These are phyloP conservation scores for Simalia tracyae DNA, from an alignment of 2,797 vertebrate species.

Conservation along the genomic window DNA sequence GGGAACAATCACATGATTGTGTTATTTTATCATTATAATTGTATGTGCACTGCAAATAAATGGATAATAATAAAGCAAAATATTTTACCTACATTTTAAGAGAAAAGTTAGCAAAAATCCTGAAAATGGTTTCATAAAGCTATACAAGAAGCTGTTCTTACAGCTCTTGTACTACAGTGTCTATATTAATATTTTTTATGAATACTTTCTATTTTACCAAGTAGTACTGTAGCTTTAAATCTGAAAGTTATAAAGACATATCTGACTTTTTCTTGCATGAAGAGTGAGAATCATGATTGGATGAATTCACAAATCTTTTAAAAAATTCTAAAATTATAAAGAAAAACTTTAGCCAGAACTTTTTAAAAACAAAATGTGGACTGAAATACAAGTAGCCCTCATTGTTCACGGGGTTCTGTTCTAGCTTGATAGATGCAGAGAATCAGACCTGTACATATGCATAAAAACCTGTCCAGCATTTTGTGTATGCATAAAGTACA, in stretches of 20 bases:
- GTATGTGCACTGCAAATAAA: no score
- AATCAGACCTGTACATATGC: no score
- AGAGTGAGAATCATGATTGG: slow-evolving; percentile 68
- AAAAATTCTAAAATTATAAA: slow-evolving; percentile 64
- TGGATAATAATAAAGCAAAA: no score
- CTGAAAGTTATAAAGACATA: slow-evolving; percentile 71
- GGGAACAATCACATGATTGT: no score
- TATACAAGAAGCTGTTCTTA: background rate
- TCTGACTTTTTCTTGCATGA: slow-evolving; percentile 69
- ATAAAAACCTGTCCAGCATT: no score
- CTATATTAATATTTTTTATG: slow-evolving; percentile 25
- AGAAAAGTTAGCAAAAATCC: background rate
- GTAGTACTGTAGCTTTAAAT: slow-evolving; percentile 65
- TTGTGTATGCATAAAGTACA: background rate
- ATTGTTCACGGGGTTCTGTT: no score
- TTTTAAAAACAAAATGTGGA: slow-evolving; percentile 37
- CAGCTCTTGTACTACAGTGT: background rate
- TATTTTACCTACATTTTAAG: background rate
- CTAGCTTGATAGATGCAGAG: no score
- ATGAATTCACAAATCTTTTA: slow-evolving; percentile 74
- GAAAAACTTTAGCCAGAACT: slow-evolving; percentile 58
- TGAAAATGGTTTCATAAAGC: background rate
- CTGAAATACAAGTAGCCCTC: slow-evolving; percentile 9
- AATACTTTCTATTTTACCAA: slow-evolving; percentile 32
- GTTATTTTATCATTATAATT: no score